Evolutionary conservation across 2,888 invertebrate species (phyloP), one percentile per base, ranked within the genome.

Genomic region (Leucophora obtusa): DNA sequence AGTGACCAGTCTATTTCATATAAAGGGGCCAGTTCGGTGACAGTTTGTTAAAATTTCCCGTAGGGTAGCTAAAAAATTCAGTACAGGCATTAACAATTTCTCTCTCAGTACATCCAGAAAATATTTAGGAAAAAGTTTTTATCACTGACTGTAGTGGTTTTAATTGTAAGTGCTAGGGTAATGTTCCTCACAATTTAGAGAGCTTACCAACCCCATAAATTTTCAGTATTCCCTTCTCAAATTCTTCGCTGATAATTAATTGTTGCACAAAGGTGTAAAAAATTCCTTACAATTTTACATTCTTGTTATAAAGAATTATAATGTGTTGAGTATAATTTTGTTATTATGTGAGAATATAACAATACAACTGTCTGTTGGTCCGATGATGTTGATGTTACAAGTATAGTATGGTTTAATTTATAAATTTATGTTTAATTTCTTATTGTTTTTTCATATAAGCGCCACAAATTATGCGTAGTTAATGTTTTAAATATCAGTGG

Each of bases 381-480:
- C 6, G 43, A 4, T 47, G 43, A n/a, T n/a, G 43, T n/a, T n/a
- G 2, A 2, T 47, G 43, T 47, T 47, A n/a, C n/a, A 28, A 7
- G 28, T 28, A 47, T 47, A 14, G n/a, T 3, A 4, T 47, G 14
- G 21, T 56, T 18, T 58, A 70, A 59, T 58, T 53, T 54, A 72
- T 78, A 78, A 77, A 78, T 68, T 78, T 70, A 78, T 78, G 59
- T 68, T 78, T 35, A 78, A 62, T 78, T 72, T 71, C 60, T 66
- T 78, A 53, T 59, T 47, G 24, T 68, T 68, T 47, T n/a, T 43
- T 65, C 51, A 60, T 53, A 50, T 70, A 74, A 81, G 81, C 81
- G 81, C 81, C 81, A 81, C 81, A 81, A 81, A 81, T 81, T 81
- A 77, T 77, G 77, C 65, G 74, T 81, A 81, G 77, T 81, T 81